Base-by-base conservation (phyloP, 2,888 invertebrate species). In the Aplocera efformata region DNA sequence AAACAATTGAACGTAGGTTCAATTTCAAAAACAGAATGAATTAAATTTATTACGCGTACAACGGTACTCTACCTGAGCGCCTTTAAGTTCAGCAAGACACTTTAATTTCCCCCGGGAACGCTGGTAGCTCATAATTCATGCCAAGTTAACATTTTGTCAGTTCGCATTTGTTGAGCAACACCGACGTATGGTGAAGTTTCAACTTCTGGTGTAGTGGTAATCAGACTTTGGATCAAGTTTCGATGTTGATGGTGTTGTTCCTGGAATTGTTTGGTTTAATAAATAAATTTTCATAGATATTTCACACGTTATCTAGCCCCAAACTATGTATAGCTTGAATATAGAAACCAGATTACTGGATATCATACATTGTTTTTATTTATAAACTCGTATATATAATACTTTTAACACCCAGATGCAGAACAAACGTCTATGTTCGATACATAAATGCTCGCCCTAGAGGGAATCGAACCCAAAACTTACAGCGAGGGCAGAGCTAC, bases 121-220 rank as follows among this genome's bases (percentile, higher is more conserved):
- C 71, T 72, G 64, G 72, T 59, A 69, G 65, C 78, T 82, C 84
- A 86, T 88, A 88, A 85, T 83, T 88, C 85, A 86, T 83, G 78
- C 81, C 62, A 67, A 80, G 80, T 82, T 83, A 81, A 79, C 83
- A 77, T 86, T 86, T 83, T 85, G 86, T 85, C 86, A 83, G 86
- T 79, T 81, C 71, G 66, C 71, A 78, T 81, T 85, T 79, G 79
- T 78, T 78, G 72, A 60, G 62, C 59, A 67, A 72, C 62, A 64
- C 46, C 60, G 70, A 79, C 76, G 72, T 67, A 70, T 69, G 63
- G 68, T 60, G 30, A 36, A 44, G 17, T 70, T 72, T 70, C 67
- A 78, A 75, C 72, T 78, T 74, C 68, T 69, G 72, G 74, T 73
- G 61, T 58, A 7, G 8, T 31, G 10, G 30, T 35, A 27, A 32